Evolutionary conservation across 1,140 invertebrate species (phyloP).

Genomic region (Drosophila repleta): DNA sequence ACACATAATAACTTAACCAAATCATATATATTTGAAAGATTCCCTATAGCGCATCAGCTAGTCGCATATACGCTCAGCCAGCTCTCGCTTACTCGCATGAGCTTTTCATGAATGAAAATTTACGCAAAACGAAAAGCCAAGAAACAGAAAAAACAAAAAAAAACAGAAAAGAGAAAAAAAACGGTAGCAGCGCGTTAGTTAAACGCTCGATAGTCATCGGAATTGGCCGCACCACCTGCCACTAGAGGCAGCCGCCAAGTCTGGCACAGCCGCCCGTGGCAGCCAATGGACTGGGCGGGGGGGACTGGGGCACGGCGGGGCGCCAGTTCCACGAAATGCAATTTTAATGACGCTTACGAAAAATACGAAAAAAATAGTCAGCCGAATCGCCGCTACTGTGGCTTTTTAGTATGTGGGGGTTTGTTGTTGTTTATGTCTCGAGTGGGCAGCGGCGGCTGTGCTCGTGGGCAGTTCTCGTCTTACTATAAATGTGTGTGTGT

Average conservation of each 20-base stretch:
- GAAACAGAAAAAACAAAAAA: not conserved
- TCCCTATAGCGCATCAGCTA: slow-evolving; percentile 1
- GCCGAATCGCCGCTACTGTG: slow-evolving; percentile 45
- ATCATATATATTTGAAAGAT: not conserved
- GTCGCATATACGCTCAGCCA: not conserved
- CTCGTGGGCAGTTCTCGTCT: slow-evolving; percentile 63
- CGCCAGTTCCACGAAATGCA: slow-evolving; percentile 72
- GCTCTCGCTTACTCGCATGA: not conserved
- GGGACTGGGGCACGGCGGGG: slow-evolving; percentile 23
- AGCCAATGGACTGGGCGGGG: slow-evolving; percentile 23
- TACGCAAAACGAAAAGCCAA: slow-evolving; percentile 46
- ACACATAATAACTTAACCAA: too few relatives aligned
- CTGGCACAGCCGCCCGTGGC: slow-evolving; percentile 50
- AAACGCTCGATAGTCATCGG: slow-evolving; percentile 52
- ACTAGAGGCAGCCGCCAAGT: slow-evolving; percentile 63
- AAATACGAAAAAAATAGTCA: slow-evolving; percentile 45
- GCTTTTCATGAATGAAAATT: slow-evolving; percentile 48
- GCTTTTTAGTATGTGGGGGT: slow-evolving; percentile 31
- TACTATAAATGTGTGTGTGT: slow-evolving; percentile 22
- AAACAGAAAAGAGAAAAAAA: slow-evolving; percentile 7
- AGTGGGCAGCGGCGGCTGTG: slow-evolving; percentile 55
- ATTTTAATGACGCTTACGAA: slow-evolving; percentile 75
- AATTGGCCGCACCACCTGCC: slow-evolving; percentile 25
- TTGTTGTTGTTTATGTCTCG: slow-evolving; percentile 65
- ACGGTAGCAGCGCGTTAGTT: slow-evolving; percentile 47